Percentiles rank a stretch among this genome's conserved stretches.
Evolutionary conservation across 1,140 invertebrate species (phyloP).

Genomic region (Drosophila serrata): DNA sequence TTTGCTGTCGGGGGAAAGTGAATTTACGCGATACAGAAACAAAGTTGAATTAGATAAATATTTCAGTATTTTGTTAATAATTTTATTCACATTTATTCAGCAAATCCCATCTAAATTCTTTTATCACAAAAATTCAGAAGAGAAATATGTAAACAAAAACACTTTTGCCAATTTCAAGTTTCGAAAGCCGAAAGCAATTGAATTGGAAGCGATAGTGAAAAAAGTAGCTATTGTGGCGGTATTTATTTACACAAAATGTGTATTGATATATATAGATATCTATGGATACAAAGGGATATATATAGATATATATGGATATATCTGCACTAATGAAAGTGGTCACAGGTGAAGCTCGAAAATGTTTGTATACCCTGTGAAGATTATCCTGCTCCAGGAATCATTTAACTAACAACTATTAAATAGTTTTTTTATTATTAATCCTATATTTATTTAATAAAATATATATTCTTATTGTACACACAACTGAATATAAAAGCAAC

Average conservation of each 20-base stretch:
- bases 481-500: not conserved
- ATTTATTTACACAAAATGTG: not conserved
- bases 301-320: not conserved
- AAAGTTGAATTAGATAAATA: not conserved
- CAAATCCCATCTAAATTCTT: constrained; percentile 2
- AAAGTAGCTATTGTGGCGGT: constrained; percentile 10
- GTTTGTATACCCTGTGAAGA: not conserved
- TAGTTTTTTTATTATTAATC: not conserved
- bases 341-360: not conserved
- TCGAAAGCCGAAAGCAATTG: constrained; percentile 29
- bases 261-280: not conserved
- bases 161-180: not conserved
- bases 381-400: not conserved
- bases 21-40: not conserved
- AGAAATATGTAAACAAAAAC: constrained; percentile 16
- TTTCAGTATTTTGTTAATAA: not conserved
- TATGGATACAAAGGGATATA: not conserved
- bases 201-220: constrained; percentile 55
- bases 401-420: no score
- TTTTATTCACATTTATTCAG: not conserved
- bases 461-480: not conserved
- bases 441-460: not conserved
- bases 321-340: not conserved
- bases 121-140: constrained; percentile 1
- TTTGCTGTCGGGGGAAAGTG: not conserved